A percentile compares a stretch with the other conserved stretches of the same genome.
These are phyloP conservation scores for Catamblyrhynchus diadema DNA, from an alignment of 2,797 vertebrate genomes.

Conservation along the genomic window DNA sequence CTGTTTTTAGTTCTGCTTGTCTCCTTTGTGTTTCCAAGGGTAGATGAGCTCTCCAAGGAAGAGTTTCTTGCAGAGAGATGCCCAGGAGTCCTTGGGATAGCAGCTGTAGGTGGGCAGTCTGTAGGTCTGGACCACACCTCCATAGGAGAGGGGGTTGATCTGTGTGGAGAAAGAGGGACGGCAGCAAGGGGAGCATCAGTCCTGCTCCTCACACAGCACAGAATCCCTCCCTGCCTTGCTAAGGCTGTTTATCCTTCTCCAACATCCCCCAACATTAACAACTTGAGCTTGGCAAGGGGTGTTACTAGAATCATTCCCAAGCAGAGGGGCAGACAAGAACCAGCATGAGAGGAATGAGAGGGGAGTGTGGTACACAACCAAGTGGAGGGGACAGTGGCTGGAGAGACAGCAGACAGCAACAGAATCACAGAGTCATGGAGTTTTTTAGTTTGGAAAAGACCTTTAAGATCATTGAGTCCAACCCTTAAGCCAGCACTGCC, in stretches of 20 bases:
- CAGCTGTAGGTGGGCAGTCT: conserved; percentile 88
- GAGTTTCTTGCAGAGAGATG: conserved; percentile 87
- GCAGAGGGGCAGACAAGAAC: background rate
- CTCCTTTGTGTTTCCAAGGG: conserved; percentile 90
- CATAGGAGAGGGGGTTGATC: conserved; percentile 89
- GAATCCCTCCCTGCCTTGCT: background rate
- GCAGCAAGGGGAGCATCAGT: background rate
- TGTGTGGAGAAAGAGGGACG: conserved; percentile 45
- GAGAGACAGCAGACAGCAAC: background rate
- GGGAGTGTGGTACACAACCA: background rate
- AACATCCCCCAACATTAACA: background rate
- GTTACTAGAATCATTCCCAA: background rate
- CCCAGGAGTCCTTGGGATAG: conserved; percentile 92
- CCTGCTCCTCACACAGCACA: background rate
- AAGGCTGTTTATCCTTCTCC: background rate
- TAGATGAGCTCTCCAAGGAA: conserved; percentile 94
- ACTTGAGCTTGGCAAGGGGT: background rate
- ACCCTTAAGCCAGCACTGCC: background rate
- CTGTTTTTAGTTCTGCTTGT: conserved; percentile 83
- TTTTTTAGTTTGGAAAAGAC: background rate
- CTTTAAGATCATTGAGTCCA: background rate
- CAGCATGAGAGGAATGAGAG: background rate
- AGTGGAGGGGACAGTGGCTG: background rate
- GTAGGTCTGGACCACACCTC: conserved; percentile 82
- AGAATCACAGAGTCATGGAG: background rate